Evolutionary conservation across 2,113 vertebrate species (phyloP), one percentile per base, ranked within the genome.

Genomic region (Megaceryle torquata): DNA sequence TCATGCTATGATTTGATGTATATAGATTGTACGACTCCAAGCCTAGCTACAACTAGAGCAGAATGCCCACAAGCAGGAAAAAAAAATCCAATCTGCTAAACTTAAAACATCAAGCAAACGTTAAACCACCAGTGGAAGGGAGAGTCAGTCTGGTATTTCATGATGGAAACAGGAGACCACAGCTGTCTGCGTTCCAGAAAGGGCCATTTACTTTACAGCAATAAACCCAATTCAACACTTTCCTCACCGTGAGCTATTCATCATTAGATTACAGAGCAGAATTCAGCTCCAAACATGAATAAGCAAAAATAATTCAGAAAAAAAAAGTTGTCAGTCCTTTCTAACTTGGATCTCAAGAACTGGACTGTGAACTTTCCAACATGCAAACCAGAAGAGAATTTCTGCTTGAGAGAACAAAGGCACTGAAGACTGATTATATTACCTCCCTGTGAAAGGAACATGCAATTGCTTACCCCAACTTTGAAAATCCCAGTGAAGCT

Each of bases 401-500:
- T 9, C 19, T n/a, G 44, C 28, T 31, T 14, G 26, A 80, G 68
- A 60, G 43, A 69, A 74, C 11, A 9, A 50, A 15, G 0, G 1
- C 78, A 75, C 63, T 90, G 37, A 35, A 67, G 72, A 31, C 28
- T 41, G 77, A 63, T 19, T 70, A 24, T 2, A 13, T 50, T 29
- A 50, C 74, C 86, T 43, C 48, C 44, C 64, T 11, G 11, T 2
- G 29, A 63, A 74, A 81, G 33, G 60, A 44, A 71, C 6, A 33
- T 2, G 64, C 57, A 51, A 48, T 8, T 88, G 98, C 99, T 99
- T 98, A 99, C 99, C 99, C 99, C 99, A 99, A 97, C 99, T 99
- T 98, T 99, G 99, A 98, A 99, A 99, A 98, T 99, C 99, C 99
- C 99, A 99, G 97, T 99, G 99, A 98, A 99, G 99, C 97, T 99